A percentile compares a stretch with the other conserved stretches of the same genome.
These are phyloP conservation scores for Dolichoris vasculosae DNA, from an alignment of 1,140 invertebrate species.

Conservation along the genomic window DNA sequence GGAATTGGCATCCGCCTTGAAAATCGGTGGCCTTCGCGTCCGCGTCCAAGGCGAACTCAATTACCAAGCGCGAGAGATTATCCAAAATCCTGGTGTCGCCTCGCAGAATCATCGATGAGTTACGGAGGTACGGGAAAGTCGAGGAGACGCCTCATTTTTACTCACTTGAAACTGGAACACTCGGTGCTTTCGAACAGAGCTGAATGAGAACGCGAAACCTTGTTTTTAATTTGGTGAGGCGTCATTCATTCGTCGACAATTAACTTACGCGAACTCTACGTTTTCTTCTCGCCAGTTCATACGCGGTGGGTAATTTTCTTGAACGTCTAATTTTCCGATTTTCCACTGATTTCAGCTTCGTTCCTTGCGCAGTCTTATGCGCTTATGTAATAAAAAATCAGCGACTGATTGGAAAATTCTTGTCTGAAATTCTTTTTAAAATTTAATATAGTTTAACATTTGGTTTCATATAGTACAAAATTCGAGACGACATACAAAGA, in stretches of 20 bases:
- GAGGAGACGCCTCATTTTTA: not conserved
- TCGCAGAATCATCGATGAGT: not conserved
- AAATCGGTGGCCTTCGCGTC: conserved; percentile 46
- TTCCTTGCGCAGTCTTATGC: no score
- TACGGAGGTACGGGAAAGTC: not conserved
- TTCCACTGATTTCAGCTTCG: no score
- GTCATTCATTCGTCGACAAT: not conserved
- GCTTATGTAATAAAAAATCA: no score
- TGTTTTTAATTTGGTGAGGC: not conserved
- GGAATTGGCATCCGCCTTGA: conserved; percentile 53
- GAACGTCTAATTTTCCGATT: not conserved
- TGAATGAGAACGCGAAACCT: not conserved
- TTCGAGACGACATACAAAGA: no score
- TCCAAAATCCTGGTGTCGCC: not conserved
- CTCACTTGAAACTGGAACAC: not conserved
- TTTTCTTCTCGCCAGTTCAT: not conserved
- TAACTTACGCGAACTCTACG: not conserved
- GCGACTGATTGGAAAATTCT: no score
- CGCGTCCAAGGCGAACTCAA: conserved; percentile 43
- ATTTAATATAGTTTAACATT: no score
- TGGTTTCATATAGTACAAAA: no score
- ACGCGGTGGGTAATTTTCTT: not conserved
- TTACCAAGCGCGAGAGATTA: conserved; percentile 22
- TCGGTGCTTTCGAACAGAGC: not conserved
- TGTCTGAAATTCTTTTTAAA: no score